A percentile compares a stretch with the other conserved stretches of the same genome.
Evolutionary conservation across 1,140 invertebrate genomes (phyloP).

Genomic region (Lanistes nyassanus): DNA sequence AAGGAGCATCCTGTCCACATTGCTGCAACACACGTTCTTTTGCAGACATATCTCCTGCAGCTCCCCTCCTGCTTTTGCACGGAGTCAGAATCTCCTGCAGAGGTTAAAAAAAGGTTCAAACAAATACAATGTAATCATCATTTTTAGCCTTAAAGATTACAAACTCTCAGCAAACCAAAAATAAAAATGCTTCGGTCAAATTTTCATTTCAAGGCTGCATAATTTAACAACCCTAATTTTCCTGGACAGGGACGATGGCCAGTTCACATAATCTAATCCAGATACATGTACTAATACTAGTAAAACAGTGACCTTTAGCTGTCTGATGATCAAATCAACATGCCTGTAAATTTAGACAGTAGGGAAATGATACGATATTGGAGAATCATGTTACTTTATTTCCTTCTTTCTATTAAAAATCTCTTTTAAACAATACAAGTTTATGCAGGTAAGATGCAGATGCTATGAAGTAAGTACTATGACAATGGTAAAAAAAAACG

Average conservation of each 20-base stretch:
- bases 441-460: too few relatives aligned
- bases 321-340: too few relatives aligned
- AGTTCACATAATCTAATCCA: not conserved
- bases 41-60: not conserved
- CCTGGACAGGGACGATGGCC: not conserved
- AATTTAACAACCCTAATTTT: not conserved
- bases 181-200: not conserved
- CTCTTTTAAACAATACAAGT: too few relatives aligned
- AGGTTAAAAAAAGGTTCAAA: not conserved
- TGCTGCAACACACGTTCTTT: slow-evolving; percentile 17
- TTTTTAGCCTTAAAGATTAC: not conserved
- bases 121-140: not conserved
- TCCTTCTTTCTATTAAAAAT: too few relatives aligned
- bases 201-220: not conserved
- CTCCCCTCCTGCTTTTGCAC: not conserved
- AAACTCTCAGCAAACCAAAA: not conserved
- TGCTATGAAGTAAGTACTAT: too few relatives aligned
- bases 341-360: too few relatives aligned
- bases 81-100: slow-evolving; percentile 13
- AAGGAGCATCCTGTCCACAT: slow-evolving; percentile 26
- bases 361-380: too few relatives aligned
- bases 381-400: too few relatives aligned
- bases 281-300: too few relatives aligned
- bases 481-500: too few relatives aligned
- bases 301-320: too few relatives aligned